Base-by-base conservation (phyloP, 2,888 invertebrate genomes). In the Ormyrus thymus region DNA sequence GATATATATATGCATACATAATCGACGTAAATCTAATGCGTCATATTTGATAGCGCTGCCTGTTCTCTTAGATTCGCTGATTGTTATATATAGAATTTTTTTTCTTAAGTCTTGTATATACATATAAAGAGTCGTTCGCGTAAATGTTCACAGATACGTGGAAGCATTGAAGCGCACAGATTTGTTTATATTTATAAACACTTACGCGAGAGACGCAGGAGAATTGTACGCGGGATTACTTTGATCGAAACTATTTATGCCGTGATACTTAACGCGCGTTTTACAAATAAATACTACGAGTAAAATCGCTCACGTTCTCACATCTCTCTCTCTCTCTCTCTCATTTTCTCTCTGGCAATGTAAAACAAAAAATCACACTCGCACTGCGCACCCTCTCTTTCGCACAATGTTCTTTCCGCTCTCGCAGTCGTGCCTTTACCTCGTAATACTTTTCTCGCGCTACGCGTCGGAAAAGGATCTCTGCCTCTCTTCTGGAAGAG, bases 201-300 rank as follows among this genome's bases (percentile, higher is more conserved):
- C 56, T 78, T 66, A 58, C 8, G 29, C 11, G 7, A 29, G 29
- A 3, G 29, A 29, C 29, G 29, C n/a, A 13, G 11, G 55, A n/a
- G 55, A 7, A 9, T 55, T 13, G 13, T 7, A 55, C 55, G 10
- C 51, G 62, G n/a, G 15, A 29, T 29, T 29, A 29, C 29, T 29
- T 29, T 29, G 29, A 29, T 29, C 29, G 29, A 29, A 29, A 29
- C 29, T 29, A 29, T 29, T 29, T 29, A 29, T 29, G 29, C 29
- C 29, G 29, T 29, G 29, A 29, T 29, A 29, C 51, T 66, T 9
- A 10, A 68, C 73, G 55, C 58, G 62, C 72, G 81, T 78, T 74
- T 77, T 76, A 76, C 76, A 81, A 81, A 79, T 81, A 79, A 81
- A 81, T 81, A 81, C 78, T 79, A 79, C 74, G 70, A 75, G 61